A percentile compares a stretch with the other conserved stretches of the same genome.
These are phyloP conservation scores for Platyscapa corneri DNA, from an alignment of 1,140 invertebrate genomes.

Conservation along the genomic window DNA sequence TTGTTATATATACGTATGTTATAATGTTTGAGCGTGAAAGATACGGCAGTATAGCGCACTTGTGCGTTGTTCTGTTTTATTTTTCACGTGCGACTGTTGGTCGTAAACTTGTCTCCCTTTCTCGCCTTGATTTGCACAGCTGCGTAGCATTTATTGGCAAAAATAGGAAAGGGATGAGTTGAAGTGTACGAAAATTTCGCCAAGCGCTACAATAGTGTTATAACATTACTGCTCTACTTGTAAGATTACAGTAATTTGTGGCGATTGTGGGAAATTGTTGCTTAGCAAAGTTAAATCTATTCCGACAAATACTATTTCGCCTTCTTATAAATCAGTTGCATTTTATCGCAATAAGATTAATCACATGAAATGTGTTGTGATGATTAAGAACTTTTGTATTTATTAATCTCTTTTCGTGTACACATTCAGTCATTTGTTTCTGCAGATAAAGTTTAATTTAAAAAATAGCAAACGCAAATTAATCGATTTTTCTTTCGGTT, in stretches of 20 bases:
- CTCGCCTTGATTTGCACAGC: neutral
- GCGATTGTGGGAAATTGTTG: neutral
- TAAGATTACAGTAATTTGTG: neutral
- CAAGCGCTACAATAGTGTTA: constrained; percentile 1
- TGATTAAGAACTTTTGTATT: neutral
- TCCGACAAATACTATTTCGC: neutral
- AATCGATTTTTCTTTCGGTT: no score
- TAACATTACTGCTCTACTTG: neutral
- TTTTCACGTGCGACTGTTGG: neutral
- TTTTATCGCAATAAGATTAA: neutral
- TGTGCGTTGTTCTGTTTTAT: neutral
- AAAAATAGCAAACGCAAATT: no score
- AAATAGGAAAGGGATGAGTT: no score
- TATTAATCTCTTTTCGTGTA: no score
- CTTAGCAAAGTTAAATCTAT: neutral
- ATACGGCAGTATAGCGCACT: neutral
- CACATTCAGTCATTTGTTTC: no score
- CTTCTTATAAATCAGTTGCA: constrained; percentile 2
- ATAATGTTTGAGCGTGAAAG: neutral
- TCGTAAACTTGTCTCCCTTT: neutral
- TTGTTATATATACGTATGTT: neutral
- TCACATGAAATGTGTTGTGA: neutral
- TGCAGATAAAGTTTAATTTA: no score
- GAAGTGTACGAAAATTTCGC: neutral
- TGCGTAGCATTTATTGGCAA: neutral